Base-by-base conservation (phyloP, 2,113 vertebrate genomes). In the Willisornis vidua region DNA sequence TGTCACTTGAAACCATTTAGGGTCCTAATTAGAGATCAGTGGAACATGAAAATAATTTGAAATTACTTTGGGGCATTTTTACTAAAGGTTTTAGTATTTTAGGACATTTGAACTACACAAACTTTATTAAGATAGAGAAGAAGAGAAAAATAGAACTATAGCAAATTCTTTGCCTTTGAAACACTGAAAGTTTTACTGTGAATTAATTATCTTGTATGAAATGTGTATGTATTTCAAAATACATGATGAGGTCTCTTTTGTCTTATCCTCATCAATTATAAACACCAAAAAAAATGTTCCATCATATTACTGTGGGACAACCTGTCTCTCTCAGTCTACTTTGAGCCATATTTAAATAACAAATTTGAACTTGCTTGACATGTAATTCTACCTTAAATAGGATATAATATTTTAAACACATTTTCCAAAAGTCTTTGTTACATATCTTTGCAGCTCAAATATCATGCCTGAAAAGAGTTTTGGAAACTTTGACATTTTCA, bases 391-490 rank as follows among this genome's bases (percentile, higher is more conserved):
- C 7, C 13, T 93, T 74, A 90, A 92, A 78, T 45, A 75, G 35
- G 39, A 41, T 75, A 58, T 39, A 71, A 72, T 52, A 31, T 78
- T 86, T 95, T 94, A 96, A 95, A 84, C 17, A 62, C 12, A 39
- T 77, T 90, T 95, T 92, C 55, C 68, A 70, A 76, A 94, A 85
- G 24, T 74, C 65, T 78, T 75, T 67, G 52, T 90, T 92, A 45
- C 61, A 29, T 71, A 89, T 52, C 46, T 68, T 49, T 89, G 25
- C 22, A 87, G 31, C 35, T 82, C 84, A 95, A 76, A 82, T 87
- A 81, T n/a, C 65, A 72, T 85, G 66, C 49, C 25, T 89, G 87
- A 91, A 96, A 93, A 89, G 45, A 94, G 54, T 94, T 95, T 91
- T 85, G 62, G 87, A 89, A 95, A 93, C 80, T 81, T 79, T 91